These are phyloP conservation scores for Cremastinae sp. DNA, from an alignment of 2,888 invertebrate genomes.

Conservation along the genomic window DNA sequence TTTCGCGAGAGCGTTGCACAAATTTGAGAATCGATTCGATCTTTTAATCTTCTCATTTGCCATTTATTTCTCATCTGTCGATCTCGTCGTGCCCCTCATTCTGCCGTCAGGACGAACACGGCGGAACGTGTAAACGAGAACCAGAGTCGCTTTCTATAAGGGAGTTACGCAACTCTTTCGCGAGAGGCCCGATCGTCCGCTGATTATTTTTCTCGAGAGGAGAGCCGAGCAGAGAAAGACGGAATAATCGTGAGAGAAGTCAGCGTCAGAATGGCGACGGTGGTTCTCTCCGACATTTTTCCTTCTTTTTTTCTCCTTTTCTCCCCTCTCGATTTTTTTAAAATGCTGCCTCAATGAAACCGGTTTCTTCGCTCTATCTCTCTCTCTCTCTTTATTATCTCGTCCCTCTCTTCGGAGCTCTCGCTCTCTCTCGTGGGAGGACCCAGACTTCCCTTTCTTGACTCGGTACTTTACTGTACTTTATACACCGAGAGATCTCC, in stretches of 20 bases:
- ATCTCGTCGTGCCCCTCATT: conserved; percentile 40
- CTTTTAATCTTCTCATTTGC: conserved; percentile 33
- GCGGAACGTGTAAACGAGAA: conserved; percentile 13
- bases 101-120: conserved; percentile 6
- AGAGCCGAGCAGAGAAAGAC: conserved; percentile 29
- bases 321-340: conserved; percentile 34
- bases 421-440: conserved; percentile 56
- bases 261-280: conserved; percentile 52
- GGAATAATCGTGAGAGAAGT: conserved; percentile 50
- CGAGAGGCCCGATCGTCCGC: conserved; percentile 71
- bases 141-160: conserved; percentile 70
- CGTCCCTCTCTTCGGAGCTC: too few relatives aligned
- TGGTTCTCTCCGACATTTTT: conserved; percentile 74
- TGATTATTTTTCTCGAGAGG: conserved; percentile 77
- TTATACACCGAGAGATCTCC: conserved; percentile 53
- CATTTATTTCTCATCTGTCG: conserved; percentile 35
- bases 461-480: conserved; percentile 51
- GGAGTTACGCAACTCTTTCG: conserved; percentile 75
- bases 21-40: conserved; percentile 41
- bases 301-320: conserved; percentile 68
- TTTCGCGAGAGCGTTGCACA: conserved; percentile 20
- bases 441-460: conserved; percentile 49
- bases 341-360: conserved; percentile 28
- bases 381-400: conserved; percentile 5
- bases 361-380: conserved; percentile 20